Conservation (phyloP, 2,888 invertebrate genomes). For the Flexamia atlantica region DNA sequence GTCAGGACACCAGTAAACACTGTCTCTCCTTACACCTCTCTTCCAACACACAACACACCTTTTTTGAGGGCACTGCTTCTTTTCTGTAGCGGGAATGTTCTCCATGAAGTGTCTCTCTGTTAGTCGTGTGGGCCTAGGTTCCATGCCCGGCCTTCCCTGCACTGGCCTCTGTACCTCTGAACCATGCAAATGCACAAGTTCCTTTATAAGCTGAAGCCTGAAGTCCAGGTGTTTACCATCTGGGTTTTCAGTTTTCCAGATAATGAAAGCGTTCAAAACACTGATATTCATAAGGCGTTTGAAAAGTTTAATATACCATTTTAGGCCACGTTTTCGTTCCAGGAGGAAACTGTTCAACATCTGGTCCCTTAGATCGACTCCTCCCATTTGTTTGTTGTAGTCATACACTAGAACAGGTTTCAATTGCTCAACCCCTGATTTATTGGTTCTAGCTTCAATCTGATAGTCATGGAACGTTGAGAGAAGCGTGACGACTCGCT, state of each 20-base stretch:
- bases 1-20: conserved; percentile 33
- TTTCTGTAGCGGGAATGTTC: conserved; percentile 21
- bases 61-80: background rate
- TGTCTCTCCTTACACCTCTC: conserved; percentile 34
- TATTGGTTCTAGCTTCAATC: too few species aligned
- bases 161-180: conserved; percentile 5
- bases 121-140: conserved; percentile 14
- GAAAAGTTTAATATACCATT: conserved; percentile 36
- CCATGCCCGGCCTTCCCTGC: conserved; percentile 19
- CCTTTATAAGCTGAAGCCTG: background rate
- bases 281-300: background rate
- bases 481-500: too few species aligned
- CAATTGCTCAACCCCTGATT: too few species aligned
- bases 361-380: conserved; percentile 27
- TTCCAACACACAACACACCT: conserved; percentile 33
- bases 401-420: too few species aligned
- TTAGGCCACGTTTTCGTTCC: conserved; percentile 8
- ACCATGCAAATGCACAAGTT: background rate
- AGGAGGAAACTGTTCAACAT: background rate
- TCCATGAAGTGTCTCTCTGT: conserved; percentile 51
- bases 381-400: conserved; percentile 36
- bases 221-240: background rate
- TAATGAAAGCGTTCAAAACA: conserved; percentile 31
- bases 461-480: too few species aligned
- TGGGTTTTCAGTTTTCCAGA: background rate